Conservation (phyloP, 2,888 invertebrate species). For the Drosophila neoperkinsi region DNA sequence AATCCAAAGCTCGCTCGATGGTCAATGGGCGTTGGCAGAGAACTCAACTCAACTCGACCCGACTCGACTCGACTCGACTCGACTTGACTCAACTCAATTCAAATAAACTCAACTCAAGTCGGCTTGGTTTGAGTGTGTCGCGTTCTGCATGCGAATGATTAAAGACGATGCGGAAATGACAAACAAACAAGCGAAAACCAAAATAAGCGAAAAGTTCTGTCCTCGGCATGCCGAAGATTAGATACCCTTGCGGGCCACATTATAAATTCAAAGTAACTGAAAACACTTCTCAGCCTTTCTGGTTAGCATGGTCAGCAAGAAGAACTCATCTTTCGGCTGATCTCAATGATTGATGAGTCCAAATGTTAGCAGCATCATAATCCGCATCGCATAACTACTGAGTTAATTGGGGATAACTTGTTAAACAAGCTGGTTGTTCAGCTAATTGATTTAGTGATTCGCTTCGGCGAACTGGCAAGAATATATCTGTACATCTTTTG, state of each 20-base stretch:
- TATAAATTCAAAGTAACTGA: background rate
- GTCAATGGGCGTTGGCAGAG: conserved; percentile 44
- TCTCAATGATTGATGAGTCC: background rate
- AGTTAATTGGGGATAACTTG: background rate
- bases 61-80: background rate
- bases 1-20: conserved; percentile 1
- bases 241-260: background rate
- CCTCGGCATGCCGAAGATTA: background rate
- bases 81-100: background rate
- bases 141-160: conserved; percentile 47
- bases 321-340: background rate
- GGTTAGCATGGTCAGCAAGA: background rate
- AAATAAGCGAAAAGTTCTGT: conserved; percentile 14
- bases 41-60: conserved; percentile 1
- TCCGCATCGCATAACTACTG: background rate
- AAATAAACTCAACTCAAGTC: background rate
- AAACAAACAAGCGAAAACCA: conserved; percentile 17
- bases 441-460: background rate
- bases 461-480: background rate
- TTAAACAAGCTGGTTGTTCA: background rate
- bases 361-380: background rate
- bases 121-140: conserved; percentile 5
- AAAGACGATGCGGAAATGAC: conserved; percentile 43
- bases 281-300: background rate
- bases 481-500: background rate